These are phyloP conservation scores for Rhinolophus ferrumequinum DNA, from an alignment of 2,113 vertebrate species.

Conservation along the genomic window DNA sequence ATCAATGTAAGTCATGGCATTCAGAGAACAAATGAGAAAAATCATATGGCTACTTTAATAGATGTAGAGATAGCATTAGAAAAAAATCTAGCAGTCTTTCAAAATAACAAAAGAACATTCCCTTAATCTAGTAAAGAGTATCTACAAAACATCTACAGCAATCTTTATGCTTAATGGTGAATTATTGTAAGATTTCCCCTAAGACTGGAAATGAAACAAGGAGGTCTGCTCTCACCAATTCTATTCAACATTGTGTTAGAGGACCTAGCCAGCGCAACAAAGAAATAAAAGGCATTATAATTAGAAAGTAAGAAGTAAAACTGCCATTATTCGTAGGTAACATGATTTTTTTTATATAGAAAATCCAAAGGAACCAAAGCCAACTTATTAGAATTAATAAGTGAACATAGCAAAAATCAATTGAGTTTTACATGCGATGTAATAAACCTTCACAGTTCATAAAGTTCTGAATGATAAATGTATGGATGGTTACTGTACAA, in stretches of 20 bases:
- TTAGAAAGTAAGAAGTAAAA: slow-evolving; percentile 49
- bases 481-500: slow-evolving; percentile 68
- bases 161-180: slow-evolving; percentile 15
- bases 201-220: not conserved
- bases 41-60: not conserved
- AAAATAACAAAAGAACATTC: not conserved
- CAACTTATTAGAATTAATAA: slow-evolving; percentile 72
- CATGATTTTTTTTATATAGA: slow-evolving; percentile 52
- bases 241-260: not conserved
- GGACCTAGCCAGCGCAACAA: not conserved
- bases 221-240: not conserved
- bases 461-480: slow-evolving; percentile 82
- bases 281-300: slow-evolving; percentile 38
- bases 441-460: slow-evolving; percentile 85
- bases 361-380: slow-evolving; percentile 60
- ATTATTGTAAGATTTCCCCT: not conserved
- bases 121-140: not conserved
- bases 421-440: slow-evolving; percentile 79
- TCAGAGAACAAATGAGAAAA: slow-evolving; percentile 37
- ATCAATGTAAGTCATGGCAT: not conserved
- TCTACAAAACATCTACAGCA: not conserved
- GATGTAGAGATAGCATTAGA: not conserved
- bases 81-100: not conserved
- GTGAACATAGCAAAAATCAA: slow-evolving; percentile 82
- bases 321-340: slow-evolving; percentile 24